phyloP scores from a whole-genome alignment of 2,797 vertebrate species.

The Coccyzus lansbergi region DNA sequence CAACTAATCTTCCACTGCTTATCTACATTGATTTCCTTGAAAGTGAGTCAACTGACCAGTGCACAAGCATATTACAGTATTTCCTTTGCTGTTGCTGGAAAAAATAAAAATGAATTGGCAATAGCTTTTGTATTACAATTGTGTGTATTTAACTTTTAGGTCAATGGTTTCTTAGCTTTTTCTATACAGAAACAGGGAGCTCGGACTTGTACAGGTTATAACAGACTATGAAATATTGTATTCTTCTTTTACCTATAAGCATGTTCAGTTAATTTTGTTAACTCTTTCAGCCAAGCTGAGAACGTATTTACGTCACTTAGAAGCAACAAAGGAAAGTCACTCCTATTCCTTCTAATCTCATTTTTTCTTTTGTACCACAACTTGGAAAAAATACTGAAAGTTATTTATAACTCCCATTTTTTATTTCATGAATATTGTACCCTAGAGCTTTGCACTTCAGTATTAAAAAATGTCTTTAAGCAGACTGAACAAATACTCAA shows the following conservation, averaged over 20 bases:
- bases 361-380: not conserved
- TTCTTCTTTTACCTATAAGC: not conserved
- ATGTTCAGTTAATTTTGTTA: not conserved
- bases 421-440: not conserved
- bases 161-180: not conserved
- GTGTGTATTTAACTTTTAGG: not conserved
- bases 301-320: not conserved
- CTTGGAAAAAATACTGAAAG: not conserved
- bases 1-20: not conserved
- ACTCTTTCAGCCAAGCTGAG: not conserved
- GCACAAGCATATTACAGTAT: not conserved
- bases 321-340: not conserved
- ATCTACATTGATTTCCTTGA: not conserved
- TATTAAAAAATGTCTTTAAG: not conserved
- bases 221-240: not conserved
- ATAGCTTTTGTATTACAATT: not conserved
- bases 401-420: not conserved
- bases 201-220: not conserved
- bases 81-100: not conserved
- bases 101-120: not conserved
- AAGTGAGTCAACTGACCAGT: not conserved
- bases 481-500: not conserved
- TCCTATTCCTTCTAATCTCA: not conserved
- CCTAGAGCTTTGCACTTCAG: not conserved
- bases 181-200: not conserved